A percentile compares a stretch with the other conserved stretches of the same genome.
phyloP scores from a whole-genome alignment of 2,888 invertebrate genomes.

The Cerastoderma edule region DNA sequence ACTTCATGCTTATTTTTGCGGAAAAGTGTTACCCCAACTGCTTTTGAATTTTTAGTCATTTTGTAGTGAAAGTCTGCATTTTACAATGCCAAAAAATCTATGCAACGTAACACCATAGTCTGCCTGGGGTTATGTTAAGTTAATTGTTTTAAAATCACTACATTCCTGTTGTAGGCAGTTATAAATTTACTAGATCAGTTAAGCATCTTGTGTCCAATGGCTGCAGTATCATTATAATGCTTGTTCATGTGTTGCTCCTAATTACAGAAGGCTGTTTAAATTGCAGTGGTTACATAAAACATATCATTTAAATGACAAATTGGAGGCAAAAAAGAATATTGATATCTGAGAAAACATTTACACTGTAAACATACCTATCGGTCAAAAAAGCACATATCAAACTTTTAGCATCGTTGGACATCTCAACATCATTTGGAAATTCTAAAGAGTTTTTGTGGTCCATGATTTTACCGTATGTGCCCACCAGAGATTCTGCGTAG shows the following conservation, averaged over 20 bases:
- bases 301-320: no score
- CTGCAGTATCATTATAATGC: no score
- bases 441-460: conserved; percentile 97
- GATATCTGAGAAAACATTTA: neutral
- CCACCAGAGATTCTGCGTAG: conserved; percentile 98
- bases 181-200: no score
- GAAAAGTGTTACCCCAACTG: no score
- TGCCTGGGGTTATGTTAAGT: neutral
- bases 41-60: neutral
- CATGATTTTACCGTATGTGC: conserved; percentile 99
- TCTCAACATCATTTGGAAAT: conserved; percentile 96
- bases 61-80: neutral
- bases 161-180: no score
- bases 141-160: no score
- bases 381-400: conserved; percentile 97
- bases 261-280: no score
- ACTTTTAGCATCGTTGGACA: conserved; percentile 89
- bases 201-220: no score
- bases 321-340: no score
- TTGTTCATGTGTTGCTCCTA: no score
- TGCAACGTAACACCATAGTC: neutral
- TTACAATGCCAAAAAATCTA: neutral
- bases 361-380: conserved; percentile 87
- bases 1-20: neutral
- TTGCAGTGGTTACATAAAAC: no score